These are phyloP conservation scores for Chitala chitala DNA, from an alignment of 2,113 vertebrate genomes.

Conservation along the genomic window DNA sequence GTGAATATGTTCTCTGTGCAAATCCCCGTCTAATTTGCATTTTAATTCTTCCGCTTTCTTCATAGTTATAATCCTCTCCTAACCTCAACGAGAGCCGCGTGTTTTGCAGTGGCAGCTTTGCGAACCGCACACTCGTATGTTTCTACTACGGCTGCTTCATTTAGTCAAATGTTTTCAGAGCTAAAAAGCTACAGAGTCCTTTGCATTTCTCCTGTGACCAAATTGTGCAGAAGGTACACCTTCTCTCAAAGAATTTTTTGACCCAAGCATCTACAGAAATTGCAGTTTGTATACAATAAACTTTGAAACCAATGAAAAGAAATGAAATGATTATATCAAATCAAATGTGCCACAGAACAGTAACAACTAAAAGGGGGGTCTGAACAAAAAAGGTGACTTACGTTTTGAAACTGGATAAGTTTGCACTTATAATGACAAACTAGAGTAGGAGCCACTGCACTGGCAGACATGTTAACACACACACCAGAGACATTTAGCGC, in stretches of 20 bases:
- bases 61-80: conserved; percentile 49
- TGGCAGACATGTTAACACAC: too few species aligned
- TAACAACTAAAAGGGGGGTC: neutral
- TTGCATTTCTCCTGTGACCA: too few species aligned
- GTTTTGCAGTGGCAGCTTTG: conserved; percentile 32
- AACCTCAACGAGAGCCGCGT: conserved; percentile 47
- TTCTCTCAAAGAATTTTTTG: too few species aligned
- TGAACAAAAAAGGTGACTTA: neutral
- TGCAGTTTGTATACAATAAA: too few species aligned
- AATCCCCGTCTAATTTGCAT: conserved; percentile 67
- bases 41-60: conserved; percentile 59
- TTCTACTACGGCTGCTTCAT: neutral
- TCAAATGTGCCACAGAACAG: too few species aligned
- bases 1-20: conserved; percentile 62
- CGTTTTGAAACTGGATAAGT: neutral
- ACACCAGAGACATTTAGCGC: too few species aligned
- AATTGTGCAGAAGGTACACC: too few species aligned
- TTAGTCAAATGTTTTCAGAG: neutral
- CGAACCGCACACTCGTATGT: neutral
- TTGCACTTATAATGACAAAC: too few species aligned
- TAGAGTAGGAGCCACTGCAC: too few species aligned
- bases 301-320: too few species aligned
- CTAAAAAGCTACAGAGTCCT: neutral
- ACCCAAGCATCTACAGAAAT: too few species aligned
- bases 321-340: too few species aligned